These are phyloP conservation scores for Psephotus haematonotus DNA, from an alignment of 2,113 vertebrate species.

Conservation along the genomic window DNA sequence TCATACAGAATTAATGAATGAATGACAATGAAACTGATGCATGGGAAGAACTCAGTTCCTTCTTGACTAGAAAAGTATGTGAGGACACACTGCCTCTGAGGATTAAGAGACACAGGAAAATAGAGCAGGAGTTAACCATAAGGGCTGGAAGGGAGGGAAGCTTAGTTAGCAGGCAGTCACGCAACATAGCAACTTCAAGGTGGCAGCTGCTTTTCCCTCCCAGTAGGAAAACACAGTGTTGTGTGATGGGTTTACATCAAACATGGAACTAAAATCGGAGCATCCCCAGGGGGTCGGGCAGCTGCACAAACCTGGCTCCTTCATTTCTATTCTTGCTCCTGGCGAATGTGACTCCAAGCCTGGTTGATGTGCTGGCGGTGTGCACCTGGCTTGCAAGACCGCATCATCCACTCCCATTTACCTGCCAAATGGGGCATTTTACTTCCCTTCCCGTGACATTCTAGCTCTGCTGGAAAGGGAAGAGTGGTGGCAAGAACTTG, in stretches of 20 bases:
- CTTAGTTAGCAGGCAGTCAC: neutral
- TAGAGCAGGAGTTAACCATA: neutral
- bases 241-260: neutral
- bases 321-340: neutral
- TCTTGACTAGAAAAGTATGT: neutral
- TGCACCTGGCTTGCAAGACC: neutral
- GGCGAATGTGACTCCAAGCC: neutral
- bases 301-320: neutral
- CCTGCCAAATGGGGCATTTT: neutral
- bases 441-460: neutral
- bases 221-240: rapidly evolving
- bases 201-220: slow-evolving; percentile 11
- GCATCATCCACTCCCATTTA: neutral
- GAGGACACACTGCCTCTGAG: neutral
- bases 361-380: neutral
- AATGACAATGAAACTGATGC: neutral
- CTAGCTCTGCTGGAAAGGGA: slow-evolving; percentile 18
- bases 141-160: neutral
- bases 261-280: neutral
- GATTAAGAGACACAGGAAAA: neutral
- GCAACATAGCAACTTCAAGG: neutral
- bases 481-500: neutral
- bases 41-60: neutral
- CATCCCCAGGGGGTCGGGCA: neutral
- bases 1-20: neutral